Evolutionary conservation across 2,797 vertebrate species (phyloP).

Genomic region (Mormyrops boulengeri): DNA sequence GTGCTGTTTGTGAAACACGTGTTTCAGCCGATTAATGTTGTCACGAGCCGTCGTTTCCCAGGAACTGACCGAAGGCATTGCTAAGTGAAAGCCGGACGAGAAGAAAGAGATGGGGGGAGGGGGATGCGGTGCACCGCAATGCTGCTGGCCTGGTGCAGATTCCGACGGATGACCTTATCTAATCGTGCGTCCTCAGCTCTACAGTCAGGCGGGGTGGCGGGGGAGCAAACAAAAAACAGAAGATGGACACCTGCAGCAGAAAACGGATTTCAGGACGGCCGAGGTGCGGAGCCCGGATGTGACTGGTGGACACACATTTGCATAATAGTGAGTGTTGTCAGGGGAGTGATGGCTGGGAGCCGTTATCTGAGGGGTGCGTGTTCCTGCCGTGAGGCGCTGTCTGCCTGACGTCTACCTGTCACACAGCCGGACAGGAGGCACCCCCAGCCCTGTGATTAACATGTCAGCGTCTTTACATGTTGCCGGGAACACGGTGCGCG

Average conservation of each 20-base stretch:
- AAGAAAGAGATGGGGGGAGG: background rate
- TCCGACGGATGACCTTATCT: background rate
- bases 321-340: conserved; percentile 71
- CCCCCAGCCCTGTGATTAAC: conserved; percentile 66
- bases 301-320: conserved; percentile 53
- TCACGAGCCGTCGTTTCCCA: background rate
- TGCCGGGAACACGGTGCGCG: conserved; percentile 42
- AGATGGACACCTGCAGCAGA: background rate
- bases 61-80: background rate
- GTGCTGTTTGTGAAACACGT: background rate
- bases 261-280: conserved; percentile 12
- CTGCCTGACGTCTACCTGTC: conserved; percentile 43
- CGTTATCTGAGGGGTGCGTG: conserved; percentile 50
- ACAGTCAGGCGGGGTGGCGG: conserved; percentile 16
- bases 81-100: background rate
- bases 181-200: background rate
- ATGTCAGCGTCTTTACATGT: conserved; percentile 68
- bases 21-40: background rate
- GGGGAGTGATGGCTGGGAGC: conserved; percentile 53
- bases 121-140: background rate
- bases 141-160: background rate
- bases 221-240: background rate
- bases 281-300: conserved; percentile 30
- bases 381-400: conserved; percentile 21
- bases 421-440: conserved; percentile 59